phyloP scores from a whole-genome alignment of 37 sponge, comb jelly and placozoan species.

The Corticium candelabrum region DNA sequence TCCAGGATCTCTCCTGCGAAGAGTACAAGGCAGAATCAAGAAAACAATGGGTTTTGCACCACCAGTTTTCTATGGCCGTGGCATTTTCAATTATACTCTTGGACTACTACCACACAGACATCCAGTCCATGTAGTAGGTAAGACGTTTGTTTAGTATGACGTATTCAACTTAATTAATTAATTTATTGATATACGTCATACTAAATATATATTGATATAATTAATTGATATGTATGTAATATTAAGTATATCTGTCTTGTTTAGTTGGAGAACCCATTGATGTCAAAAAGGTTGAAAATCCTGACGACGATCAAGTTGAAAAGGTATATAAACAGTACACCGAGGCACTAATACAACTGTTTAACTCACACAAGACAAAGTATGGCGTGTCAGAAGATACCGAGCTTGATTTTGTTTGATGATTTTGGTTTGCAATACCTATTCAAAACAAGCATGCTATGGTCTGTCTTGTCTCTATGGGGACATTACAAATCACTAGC shows the following conservation, averaged over 20 bases:
- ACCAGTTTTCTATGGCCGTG: slow-evolving; percentile 16
- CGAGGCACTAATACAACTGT: not conserved
- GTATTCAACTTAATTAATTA: not conserved
- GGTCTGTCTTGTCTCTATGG: too few species aligned
- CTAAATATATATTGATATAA: too few species aligned
- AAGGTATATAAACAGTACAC: not conserved
- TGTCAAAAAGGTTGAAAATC: not conserved
- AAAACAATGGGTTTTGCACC: slow-evolving; percentile 11
- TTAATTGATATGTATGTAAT: too few species aligned
- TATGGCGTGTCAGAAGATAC: not conserved
- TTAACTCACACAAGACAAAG: slow-evolving; percentile 6
- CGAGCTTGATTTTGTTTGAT: too few species aligned
- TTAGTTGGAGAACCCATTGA: slow-evolving; percentile 1
- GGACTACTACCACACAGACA: slow-evolving; percentile 13
- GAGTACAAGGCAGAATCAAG: not conserved
- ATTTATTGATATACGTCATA: too few species aligned
- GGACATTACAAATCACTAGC: too few species aligned
- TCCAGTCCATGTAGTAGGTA: slow-evolving; percentile 8
- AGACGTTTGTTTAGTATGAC: not conserved
- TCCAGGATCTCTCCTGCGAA: slow-evolving; percentile 7
- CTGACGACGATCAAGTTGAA: not conserved
- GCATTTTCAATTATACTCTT: slow-evolving; percentile 23
- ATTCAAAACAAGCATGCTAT: too few species aligned
- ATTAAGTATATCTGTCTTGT: too few species aligned
- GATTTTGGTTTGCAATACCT: too few species aligned